Percentiles rank a stretch among this genome's conserved stretches.
These are phyloP conservation scores for Tenualosa ilisha DNA, from an alignment of 2,797 vertebrate species.

Conservation along the genomic window DNA sequence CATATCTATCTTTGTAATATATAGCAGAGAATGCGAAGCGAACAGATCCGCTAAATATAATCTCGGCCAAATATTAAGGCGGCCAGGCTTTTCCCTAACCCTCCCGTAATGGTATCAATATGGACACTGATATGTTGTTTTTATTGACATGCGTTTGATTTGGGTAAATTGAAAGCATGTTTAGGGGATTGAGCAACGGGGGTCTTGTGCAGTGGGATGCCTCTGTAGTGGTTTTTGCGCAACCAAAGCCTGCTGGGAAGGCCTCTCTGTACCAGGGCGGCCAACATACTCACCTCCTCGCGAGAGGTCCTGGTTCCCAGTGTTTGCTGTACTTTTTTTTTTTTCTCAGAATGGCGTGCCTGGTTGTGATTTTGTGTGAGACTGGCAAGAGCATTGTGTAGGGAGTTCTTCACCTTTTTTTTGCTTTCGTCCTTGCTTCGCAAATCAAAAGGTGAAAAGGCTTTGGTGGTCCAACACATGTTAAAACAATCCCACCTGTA, in stretches of 20 bases:
- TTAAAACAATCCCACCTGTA: not conserved
- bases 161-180: slow-evolving; percentile 59
- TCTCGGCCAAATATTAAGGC: slow-evolving; percentile 48
- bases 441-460: not conserved
- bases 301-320: not conserved
- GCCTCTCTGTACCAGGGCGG: slow-evolving; percentile 2
- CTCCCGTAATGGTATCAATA: slow-evolving; percentile 50
- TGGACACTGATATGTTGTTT: slow-evolving; percentile 55
- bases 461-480: not conserved
- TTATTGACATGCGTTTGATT: slow-evolving; percentile 59
- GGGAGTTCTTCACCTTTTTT: not conserved
- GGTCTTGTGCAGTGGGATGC: slow-evolving; percentile 27
- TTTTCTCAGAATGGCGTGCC: not conserved
- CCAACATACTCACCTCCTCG: not conserved
- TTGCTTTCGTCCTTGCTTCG: not conserved
- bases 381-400: not conserved
- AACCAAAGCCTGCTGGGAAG: slow-evolving; percentile 26
- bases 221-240: slow-evolving; percentile 38
- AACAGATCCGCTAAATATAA: slow-evolving; percentile 44
- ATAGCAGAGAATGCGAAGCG: slow-evolving; percentile 74
- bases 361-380: slow-evolving; percentile 1
- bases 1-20: slow-evolving; percentile 78
- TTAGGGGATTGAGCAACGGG: slow-evolving; percentile 49
- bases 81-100: slow-evolving; percentile 28
- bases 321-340: slow-evolving; percentile 24